Evolutionary conservation across 2,113 vertebrate species (phyloP), one percentile per base, ranked within the genome.

Genomic region (Hemibagrus wyckioides): DNA sequence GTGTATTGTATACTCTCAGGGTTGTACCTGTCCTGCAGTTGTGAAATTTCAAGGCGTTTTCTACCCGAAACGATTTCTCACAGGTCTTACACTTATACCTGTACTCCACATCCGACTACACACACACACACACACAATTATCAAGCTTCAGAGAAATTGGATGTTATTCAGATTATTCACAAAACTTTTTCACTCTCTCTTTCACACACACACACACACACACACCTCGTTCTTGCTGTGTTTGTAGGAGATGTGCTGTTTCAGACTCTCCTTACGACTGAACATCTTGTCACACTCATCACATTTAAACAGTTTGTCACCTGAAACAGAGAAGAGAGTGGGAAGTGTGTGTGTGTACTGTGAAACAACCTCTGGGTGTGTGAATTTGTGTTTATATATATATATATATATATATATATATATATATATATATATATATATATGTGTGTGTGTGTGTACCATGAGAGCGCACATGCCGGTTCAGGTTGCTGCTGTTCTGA

Each of bases 401-500:
- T 73, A 9, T 59, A 59, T 59, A 41, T 23, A 17, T 39, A 15
- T 93, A 99, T n/a, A n/a, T n/a, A 98, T 98, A 21, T 33, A 28
- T 79, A 69, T 59, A 50, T 52, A 80, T 30, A n/a, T 69, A 71
- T 21, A 30, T 63, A 33, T 89, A 33, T 19, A 17, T 71, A 14
- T 30, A 30, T 93, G 15, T 9, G 19, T 57, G n/a, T 89, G 76
- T 33, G 50, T 54, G 76, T 52, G 7, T 93, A 99, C 98, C 98
- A 0, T 99, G 98, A 1, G 98, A 99, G 36, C 98, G 97, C 92
- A 99, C 94, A 91, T 99, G 98, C 61, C 98, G 92, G 96, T 99
- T 99, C 89, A 99, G 96, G 93, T 99, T 99, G 95, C 98, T 99
- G 97, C 98, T 99, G 95, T 99, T 99, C 95, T 98, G 97, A 94